These are phyloP conservation scores for Trachymyrmex cornetzi DNA, from an alignment of 1,140 invertebrate genomes.

Conservation along the genomic window DNA sequence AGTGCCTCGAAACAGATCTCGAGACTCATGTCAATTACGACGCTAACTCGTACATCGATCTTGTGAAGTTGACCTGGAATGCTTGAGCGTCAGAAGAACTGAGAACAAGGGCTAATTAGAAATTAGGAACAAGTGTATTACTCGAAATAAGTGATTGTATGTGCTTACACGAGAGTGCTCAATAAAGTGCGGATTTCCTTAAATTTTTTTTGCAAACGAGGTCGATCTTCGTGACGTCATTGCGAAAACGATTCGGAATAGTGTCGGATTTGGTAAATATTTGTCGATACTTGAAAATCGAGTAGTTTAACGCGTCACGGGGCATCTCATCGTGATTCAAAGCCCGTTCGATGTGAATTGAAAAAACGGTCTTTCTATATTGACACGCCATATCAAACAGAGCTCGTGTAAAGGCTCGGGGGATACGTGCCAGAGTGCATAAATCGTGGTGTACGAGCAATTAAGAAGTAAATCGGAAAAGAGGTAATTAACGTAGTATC, in stretches of 20 bases:
- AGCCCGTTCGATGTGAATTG: slow-evolving; percentile 21
- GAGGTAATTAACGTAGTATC: slow-evolving; percentile 40
- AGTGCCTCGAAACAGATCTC: slow-evolving; percentile 14
- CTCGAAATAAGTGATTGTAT: slow-evolving; percentile 15
- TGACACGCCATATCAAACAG: slow-evolving; percentile 32
- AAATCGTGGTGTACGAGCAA: slow-evolving; percentile 41
- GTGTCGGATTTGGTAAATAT: slow-evolving; percentile 43
- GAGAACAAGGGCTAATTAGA: background rate
- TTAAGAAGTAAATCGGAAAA: slow-evolving; percentile 49
- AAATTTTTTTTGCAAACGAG: background rate
- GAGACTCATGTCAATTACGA: slow-evolving; percentile 21
- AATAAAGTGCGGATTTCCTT: slow-evolving; percentile 19
- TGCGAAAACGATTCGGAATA: slow-evolving; percentile 20
- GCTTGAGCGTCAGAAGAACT: background rate
- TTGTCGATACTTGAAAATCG: slow-evolving; percentile 39
- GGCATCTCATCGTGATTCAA: slow-evolving; percentile 44
- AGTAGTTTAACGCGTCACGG: slow-evolving; percentile 39
- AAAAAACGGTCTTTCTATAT: slow-evolving; percentile 40
- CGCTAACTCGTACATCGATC: slow-evolving; percentile 12
- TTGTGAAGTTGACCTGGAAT: slow-evolving; percentile 1
- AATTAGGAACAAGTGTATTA: slow-evolving; percentile 9
- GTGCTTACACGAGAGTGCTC: background rate
- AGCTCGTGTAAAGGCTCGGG: background rate
- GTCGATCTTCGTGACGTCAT: background rate
- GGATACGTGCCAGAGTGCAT: background rate